Conservation (phyloP, 2,113 vertebrate species). For the Prietella phreatophila region DNA sequence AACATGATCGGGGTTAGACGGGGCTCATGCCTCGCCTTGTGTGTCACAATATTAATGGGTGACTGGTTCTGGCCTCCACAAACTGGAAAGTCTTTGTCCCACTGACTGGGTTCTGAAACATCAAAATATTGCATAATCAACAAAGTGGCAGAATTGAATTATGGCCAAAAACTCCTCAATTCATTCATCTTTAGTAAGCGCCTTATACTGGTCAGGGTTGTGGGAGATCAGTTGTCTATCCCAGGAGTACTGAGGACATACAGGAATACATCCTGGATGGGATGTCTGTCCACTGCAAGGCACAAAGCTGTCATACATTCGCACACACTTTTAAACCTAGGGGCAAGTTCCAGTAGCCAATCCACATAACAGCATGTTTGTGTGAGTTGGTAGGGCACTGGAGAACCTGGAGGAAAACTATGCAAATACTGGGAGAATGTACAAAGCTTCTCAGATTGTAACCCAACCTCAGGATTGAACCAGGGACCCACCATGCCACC, state of each 20-base stretch:
- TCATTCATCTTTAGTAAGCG: neutral
- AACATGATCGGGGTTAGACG: conserved; percentile 72
- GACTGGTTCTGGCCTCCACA: conserved; percentile 77
- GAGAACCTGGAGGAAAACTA: too few relatives aligned
- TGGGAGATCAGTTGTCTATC: neutral
- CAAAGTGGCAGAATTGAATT: neutral
- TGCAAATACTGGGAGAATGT: neutral
- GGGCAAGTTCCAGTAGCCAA: neutral
- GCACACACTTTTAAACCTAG: neutral
- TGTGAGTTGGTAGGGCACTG: neutral
- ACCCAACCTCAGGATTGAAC: neutral
- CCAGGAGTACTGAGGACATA: neutral
- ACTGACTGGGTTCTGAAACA: conserved; percentile 71
- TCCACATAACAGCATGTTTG: neutral
- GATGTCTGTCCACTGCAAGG: neutral
- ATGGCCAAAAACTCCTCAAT: neutral
- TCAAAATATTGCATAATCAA: neutral
- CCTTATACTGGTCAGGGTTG: neutral
- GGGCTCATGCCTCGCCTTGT: conserved; percentile 53
- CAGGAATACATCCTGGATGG: neutral
- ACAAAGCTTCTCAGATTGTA: neutral
- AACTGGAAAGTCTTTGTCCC: conserved; percentile 50
- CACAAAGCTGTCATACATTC: neutral
- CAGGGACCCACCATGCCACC: neutral
- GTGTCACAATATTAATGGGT: conserved; percentile 83